Evolutionary conservation across 2,113 vertebrate genomes (phyloP).

Genomic region (Aythya baeri): DNA sequence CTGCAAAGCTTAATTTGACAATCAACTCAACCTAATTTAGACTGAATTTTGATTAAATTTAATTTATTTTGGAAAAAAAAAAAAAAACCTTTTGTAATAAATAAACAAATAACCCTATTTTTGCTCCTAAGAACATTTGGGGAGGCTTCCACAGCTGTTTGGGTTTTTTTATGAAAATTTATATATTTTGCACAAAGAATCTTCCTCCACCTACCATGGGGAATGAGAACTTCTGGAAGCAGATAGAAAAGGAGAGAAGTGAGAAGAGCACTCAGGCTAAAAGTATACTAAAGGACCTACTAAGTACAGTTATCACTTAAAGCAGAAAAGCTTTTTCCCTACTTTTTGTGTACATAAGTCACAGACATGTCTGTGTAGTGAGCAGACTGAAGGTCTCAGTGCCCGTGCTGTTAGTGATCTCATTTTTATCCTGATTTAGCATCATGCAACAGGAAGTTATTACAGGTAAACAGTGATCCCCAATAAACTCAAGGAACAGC

Average conservation of each 20-base stretch:
- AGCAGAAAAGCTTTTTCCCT: background rate
- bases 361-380: background rate
- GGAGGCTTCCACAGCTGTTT: background rate
- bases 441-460: background rate
- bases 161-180: background rate
- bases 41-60: background rate
- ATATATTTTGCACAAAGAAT: background rate
- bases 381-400: background rate
- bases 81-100: background rate
- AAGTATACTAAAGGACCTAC: background rate
- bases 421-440: background rate
- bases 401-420: background rate
- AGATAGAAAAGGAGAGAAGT: background rate
- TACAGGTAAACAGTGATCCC: background rate
- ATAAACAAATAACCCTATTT: background rate
- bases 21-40: background rate
- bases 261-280: background rate
- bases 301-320: background rate
- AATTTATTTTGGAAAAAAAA: background rate
- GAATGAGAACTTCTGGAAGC: background rate
- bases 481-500: background rate
- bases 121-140: background rate
- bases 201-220: background rate
- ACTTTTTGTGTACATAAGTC: background rate
- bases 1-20: background rate